Evolutionary conservation across 2,888 invertebrate species (phyloP), one percentile per base, ranked within the genome.

Genomic region (Prosopocoilus inquinatus): DNA sequence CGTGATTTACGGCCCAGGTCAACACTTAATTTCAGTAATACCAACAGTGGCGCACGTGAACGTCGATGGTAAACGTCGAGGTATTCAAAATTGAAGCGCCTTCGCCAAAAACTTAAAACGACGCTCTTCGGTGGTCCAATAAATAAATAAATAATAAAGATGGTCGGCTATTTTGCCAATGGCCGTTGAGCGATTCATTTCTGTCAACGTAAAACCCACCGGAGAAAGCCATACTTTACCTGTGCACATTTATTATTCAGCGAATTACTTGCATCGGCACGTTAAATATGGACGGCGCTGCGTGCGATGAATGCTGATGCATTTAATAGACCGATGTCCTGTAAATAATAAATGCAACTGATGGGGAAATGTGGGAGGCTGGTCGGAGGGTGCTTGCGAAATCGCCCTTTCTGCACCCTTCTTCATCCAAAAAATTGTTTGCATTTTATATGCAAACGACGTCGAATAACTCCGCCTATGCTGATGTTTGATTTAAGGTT

Each of bases 331-430:
- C 66, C 64, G 67, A 61, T 69, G 70, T 68, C 65, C 61, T 64
- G 61, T 72, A 68, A 72, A 73, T 73, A 73, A 72, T 72, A 69
- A 68, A 73, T 73, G 68, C 67, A 69, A 69, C 69, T 41, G 41
- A 13, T 41, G 41, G 41, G 41, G 41, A 41, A 41, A 41, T 9
- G 41, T 16, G 41, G 41, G 9, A 16, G 41, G 12, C 15, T 41
- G 13, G 13, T 16, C 41, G 41, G 20, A 28, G 20, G 20, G 20
- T 28, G 20, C 20, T 3, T 15, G 15, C 15, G 41, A 13, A 41
- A 41, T 41, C 9, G 41, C 41, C 16, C 41, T 41, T 41, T 41
- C 41, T 16, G 41, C 15, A 41, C 41, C 36, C 36, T 41, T 16
- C 16, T 41, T 13, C 41, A 9, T 9, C 12, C 9, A 16, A 41